Base-by-base conservation (phyloP, 2,888 invertebrate species). In the Podotricha telesiphe region DNA sequence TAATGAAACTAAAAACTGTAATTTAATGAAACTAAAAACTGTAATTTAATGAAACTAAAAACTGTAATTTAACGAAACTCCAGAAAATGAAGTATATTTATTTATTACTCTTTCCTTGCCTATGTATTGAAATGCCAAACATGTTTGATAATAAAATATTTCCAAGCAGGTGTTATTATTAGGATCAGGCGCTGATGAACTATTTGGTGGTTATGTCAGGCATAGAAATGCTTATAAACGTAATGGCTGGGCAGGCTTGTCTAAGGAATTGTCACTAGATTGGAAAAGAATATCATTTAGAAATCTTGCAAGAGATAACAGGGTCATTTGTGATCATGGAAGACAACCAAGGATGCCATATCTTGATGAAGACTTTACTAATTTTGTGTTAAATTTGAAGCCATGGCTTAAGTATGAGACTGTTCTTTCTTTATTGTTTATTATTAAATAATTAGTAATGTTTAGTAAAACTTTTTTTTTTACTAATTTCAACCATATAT, bases 161-260 rank as follows among this genome's bases (percentile, higher is more conserved):
- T 56, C 66, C 40, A 42, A 74, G 82, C 76, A 97, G 96, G 94
- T 98, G 20, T 87, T 98, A 70, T 86, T 99, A 75, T 90, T 97
- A 77, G 99, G 99, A 45, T 98, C 98, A 93, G 99, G 99, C 8
- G 99, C 99, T 0, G 99, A 99, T 94, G 99, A 99, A 91, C 94
- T 99, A 73, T 96, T 99, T 82, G 99, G 98, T 61, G 99, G 99
- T 1, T 99, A 99, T 83, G 95, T 96, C 45, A 94, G 98, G 70
- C 99, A 99, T 82, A 94, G 98, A 78, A 96, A 95, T 75, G 95
- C 95, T 5, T 95, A 94, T 69, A 94, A 91, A 78, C 94, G 94
- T 17, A 85, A 84, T 75, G 88, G 93, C n/a, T 87, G 94, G 94
- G 71, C 79, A 45, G 94, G 95, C 5, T 88, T 95, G 3, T 81